Conservation (phyloP, 2,797 vertebrate species). For the Pantherophis alleghaniensis region DNA sequence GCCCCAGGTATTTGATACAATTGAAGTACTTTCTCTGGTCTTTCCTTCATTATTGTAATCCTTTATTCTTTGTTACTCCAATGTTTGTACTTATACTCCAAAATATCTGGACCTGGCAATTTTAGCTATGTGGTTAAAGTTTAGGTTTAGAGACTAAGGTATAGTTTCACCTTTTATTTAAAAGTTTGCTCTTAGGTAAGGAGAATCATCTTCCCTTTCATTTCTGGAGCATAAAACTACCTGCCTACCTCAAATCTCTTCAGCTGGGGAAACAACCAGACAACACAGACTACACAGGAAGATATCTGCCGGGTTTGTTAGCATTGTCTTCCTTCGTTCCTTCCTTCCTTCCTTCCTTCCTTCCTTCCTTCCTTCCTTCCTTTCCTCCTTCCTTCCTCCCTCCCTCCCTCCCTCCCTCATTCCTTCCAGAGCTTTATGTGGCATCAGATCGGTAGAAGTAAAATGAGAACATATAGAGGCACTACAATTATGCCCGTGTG, state of each 20-base stretch:
- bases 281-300: neutral
- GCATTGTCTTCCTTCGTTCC: neutral
- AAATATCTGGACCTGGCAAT: neutral
- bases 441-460: neutral
- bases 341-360: too few species aligned
- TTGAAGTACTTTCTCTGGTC: neutral
- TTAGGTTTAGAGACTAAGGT: too few species aligned
- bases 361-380: too few species aligned
- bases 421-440: neutral
- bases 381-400: too few species aligned
- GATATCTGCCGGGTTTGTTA: neutral
- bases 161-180: neutral
- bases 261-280: neutral
- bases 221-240: neutral
- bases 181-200: neutral
- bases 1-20: neutral
- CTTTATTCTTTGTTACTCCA: neutral
- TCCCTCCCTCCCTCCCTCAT: too few species aligned
- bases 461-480: neutral
- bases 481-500: neutral
- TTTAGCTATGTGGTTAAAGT: neutral
- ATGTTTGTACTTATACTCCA: neutral
- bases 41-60: neutral
- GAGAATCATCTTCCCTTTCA: neutral
- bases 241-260: neutral